Conservation (phyloP, 2,888 invertebrate genomes). For the Brenthis hecate region DNA sequence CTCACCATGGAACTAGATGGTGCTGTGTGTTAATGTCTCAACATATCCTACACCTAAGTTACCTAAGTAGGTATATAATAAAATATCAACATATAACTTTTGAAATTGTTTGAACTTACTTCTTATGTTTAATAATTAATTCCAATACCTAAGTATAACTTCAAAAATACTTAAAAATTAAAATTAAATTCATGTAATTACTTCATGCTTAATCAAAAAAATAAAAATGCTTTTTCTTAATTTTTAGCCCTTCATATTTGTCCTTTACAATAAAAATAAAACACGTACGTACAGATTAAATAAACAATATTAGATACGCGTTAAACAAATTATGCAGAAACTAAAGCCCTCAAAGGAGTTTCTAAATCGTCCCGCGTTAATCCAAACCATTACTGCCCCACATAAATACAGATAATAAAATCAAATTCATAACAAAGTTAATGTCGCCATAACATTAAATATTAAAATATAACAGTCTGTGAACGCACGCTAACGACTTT, state of each 20-base stretch:
- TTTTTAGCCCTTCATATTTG: no score
- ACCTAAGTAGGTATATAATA: no score
- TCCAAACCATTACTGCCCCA: constrained; percentile 64
- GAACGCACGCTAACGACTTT: constrained; percentile 48
- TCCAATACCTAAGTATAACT: no score
- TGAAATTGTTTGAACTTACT: no score
- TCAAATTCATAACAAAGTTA: constrained; percentile 74
- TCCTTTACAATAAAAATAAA: not conserved
- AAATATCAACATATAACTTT: no score
- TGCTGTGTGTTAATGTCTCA: no score
- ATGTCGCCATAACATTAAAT: constrained; percentile 77
- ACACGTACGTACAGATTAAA: constrained; percentile 3
- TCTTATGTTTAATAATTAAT: no score
- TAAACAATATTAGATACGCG: constrained; percentile 20
- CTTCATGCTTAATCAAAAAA: not conserved
- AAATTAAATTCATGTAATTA: no score
- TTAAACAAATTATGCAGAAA: constrained; percentile 16
- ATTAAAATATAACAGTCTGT: constrained; percentile 65
- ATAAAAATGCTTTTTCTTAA: not conserved
- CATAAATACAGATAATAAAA: constrained; percentile 69
- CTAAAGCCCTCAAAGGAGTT: constrained; percentile 38
- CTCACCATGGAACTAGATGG: no score
- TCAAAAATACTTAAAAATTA: not conserved
- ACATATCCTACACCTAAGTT: no score
- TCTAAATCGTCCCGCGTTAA: constrained; percentile 49